Evolutionary conservation across 2,113 vertebrate genomes (phyloP).

Genomic region (Cynopterus brachyotis): DNA sequence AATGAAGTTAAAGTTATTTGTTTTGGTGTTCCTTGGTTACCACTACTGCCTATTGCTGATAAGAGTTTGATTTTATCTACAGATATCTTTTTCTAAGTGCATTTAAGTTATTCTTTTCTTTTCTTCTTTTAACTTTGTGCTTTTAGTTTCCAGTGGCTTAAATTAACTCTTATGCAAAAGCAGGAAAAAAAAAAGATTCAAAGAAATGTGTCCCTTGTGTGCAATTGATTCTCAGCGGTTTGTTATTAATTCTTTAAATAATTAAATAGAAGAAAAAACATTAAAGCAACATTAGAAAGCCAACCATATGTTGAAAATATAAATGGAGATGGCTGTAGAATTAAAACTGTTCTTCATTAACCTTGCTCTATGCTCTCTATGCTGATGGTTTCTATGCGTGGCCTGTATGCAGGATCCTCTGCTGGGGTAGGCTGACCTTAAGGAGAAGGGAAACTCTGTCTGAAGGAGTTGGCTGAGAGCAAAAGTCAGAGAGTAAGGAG

Average conservation of each 20-base stretch:
- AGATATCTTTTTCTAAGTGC: constrained; percentile 59
- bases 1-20: constrained; percentile 61
- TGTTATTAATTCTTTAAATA: constrained; percentile 82
- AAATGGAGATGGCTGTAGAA: background rate
- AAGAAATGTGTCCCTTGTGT: constrained; percentile 62
- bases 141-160: constrained; percentile 60
- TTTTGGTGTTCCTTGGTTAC: constrained; percentile 43
- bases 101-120: constrained; percentile 2
- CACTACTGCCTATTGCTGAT: constrained; percentile 46
- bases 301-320: constrained; percentile 53
- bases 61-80: constrained; percentile 75
- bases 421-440: background rate
- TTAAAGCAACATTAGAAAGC: constrained; percentile 58
- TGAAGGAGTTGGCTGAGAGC: background rate
- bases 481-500: background rate
- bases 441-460: background rate
- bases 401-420: background rate
- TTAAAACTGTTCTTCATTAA: constrained; percentile 24
- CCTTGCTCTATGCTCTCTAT: background rate
- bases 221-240: constrained; percentile 50
- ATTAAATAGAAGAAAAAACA: constrained; percentile 73
- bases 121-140: constrained; percentile 13
- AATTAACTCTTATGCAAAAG: constrained; percentile 57
- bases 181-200: background rate
- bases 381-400: background rate